Percentiles rank a stretch among this genome's conserved stretches.
Evolutionary conservation across 2,113 vertebrate genomes (phyloP).

Genomic region (Scolopax mira): DNA sequence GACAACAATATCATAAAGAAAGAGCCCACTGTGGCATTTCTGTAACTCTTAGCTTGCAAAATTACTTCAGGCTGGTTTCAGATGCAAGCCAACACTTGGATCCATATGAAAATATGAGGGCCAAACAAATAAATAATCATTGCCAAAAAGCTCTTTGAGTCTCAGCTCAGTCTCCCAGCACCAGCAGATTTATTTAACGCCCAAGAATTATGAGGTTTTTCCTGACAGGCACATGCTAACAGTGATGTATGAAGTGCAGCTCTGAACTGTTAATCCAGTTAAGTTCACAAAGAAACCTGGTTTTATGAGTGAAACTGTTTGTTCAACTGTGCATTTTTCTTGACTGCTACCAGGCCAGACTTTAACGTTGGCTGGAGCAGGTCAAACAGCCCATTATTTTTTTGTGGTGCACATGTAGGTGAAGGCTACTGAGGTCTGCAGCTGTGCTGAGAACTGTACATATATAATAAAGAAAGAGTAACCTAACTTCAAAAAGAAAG

Average conservation of each 20-base stretch:
- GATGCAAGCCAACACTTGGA: background rate
- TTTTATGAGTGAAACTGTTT: background rate
- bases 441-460: background rate
- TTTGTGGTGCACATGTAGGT: background rate
- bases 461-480: background rate
- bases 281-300: background rate
- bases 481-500: background rate
- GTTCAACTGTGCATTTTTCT: background rate
- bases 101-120: background rate
- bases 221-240: background rate
- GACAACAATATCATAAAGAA: background rate
- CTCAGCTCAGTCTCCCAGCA: background rate
- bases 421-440: background rate
- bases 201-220: background rate
- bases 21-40: background rate
- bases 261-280: background rate
- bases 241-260: background rate
- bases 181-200: background rate
- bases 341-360: background rate
- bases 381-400: background rate
- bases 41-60: background rate
- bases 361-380: background rate
- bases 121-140: background rate
- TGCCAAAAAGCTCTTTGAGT: background rate
- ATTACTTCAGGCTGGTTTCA: background rate